These are phyloP conservation scores for Leucopsar rothschildi DNA, from an alignment of 2,113 vertebrate species.

Conservation along the genomic window DNA sequence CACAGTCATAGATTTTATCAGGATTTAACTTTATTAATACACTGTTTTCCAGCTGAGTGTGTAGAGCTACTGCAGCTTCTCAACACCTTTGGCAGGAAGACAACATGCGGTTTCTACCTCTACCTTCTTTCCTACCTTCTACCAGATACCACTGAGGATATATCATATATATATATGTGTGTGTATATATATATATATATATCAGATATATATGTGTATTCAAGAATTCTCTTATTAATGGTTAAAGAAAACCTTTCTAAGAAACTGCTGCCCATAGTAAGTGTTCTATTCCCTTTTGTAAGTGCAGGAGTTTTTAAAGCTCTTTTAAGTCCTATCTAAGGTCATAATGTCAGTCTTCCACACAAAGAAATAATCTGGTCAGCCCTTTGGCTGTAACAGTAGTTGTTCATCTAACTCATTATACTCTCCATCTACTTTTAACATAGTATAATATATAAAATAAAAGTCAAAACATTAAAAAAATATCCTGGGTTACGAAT, in stretches of 20 bases:
- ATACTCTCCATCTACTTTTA: not conserved
- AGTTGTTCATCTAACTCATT: not conserved
- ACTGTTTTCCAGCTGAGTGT: not conserved
- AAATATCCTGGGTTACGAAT: not conserved
- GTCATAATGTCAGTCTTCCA: not conserved
- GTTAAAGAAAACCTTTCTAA: not conserved
- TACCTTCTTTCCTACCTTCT: not conserved
- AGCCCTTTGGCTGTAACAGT: not conserved
- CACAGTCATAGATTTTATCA: not conserved
- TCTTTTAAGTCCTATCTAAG: not conserved
- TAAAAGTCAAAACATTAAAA: not conserved
- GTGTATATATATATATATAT: not conserved
- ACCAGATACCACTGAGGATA: not conserved
- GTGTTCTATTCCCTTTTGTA: not conserved
- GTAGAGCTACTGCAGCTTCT: not conserved
- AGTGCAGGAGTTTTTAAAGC: not conserved
- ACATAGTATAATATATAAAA: not conserved
- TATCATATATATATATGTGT: not conserved
- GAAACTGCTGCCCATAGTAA: not conserved
- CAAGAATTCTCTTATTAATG: not conserved
- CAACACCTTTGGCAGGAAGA: not conserved
- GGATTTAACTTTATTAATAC: not conserved
- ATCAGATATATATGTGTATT: too few relatives aligned
- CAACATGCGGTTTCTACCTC: not conserved
- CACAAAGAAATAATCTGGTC: not conserved